A percentile compares a stretch with the other conserved stretches of the same genome.
These are phyloP conservation scores for Thermophis baileyi DNA, from an alignment of 2,113 vertebrate species.

Conservation along the genomic window DNA sequence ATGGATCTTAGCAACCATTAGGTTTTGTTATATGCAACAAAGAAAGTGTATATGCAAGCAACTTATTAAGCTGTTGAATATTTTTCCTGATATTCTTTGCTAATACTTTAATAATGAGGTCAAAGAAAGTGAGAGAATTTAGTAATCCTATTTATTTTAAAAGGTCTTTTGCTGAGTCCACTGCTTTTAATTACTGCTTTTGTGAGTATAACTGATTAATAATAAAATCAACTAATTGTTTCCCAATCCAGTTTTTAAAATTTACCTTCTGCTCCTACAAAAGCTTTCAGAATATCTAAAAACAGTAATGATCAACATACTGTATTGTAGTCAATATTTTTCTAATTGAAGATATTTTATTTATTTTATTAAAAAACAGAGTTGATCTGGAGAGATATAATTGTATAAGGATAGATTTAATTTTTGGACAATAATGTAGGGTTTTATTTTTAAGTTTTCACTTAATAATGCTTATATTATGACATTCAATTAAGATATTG, in stretches of 20 bases:
- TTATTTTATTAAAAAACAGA: neutral
- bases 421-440: neutral
- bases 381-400: neutral
- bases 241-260: neutral
- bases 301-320: neutral
- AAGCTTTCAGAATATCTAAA: neutral
- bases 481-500: neutral
- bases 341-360: neutral
- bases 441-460: neutral
- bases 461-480: neutral
- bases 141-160: neutral
- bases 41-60: neutral
- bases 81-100: neutral
- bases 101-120: neutral
- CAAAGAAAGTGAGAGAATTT: neutral
- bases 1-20: neutral
- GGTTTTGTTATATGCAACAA: neutral
- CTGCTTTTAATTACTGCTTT: neutral
- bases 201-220: neutral
- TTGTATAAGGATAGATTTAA: neutral
- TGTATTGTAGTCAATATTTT: neutral
- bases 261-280: neutral
- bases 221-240: neutral
- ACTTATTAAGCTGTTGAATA: neutral
- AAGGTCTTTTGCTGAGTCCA: neutral